These are phyloP conservation scores for Chironomus striatipennis DNA, from an alignment of 1,140 invertebrate species.

Conservation along the genomic window DNA sequence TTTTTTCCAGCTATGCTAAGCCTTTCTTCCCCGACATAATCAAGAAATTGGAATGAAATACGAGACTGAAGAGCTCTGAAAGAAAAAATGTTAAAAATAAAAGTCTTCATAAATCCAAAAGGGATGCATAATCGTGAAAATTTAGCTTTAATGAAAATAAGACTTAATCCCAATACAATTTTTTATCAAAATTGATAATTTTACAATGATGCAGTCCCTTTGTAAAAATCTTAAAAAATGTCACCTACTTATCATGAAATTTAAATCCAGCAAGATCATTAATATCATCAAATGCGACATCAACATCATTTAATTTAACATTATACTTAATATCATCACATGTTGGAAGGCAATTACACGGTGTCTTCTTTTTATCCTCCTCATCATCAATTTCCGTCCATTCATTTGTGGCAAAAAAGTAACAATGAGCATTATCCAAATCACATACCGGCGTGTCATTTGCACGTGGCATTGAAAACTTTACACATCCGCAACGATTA, in stretches of 20 bases:
- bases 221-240: no score
- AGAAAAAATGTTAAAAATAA: not conserved
- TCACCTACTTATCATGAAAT: not conserved
- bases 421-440: not conserved
- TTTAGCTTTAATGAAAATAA: no score
- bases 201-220: not conserved
- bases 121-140: no score
- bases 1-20: not conserved
- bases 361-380: not conserved
- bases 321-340: not conserved
- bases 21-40: not conserved
- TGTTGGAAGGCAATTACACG: not conserved
- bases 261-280: not conserved
- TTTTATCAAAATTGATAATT: no score
- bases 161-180: no score
- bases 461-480: conserved; percentile 59
- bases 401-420: not conserved
- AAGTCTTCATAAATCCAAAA: no score
- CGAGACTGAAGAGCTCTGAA: not conserved
- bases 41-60: not conserved
- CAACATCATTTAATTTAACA: conserved; percentile 1
- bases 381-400: conserved; percentile 3
- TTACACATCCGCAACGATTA: conserved; percentile 54
- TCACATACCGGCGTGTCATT: not conserved
- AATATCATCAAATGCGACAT: not conserved